Conservation (phyloP, 2,797 vertebrate genomes). For the Amblyopsis hoosieri region DNA sequence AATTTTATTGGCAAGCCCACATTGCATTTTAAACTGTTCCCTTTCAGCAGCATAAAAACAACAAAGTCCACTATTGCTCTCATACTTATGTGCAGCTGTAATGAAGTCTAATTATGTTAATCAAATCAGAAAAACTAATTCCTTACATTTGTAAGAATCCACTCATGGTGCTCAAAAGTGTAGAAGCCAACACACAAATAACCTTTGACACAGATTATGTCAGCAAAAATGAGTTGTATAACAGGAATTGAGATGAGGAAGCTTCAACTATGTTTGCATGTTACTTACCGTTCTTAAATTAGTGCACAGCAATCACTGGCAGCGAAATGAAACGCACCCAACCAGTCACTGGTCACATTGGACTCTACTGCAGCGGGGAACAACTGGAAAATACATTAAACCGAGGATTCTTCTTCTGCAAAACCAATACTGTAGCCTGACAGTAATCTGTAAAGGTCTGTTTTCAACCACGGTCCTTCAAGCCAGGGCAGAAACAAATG, state of each 20-base stretch:
- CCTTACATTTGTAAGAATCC: too few species aligned
- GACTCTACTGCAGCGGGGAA: too few species aligned
- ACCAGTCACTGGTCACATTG: not conserved
- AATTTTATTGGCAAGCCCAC: too few species aligned
- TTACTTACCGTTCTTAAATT: not conserved
- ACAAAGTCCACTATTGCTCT: not conserved
- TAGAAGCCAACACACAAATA: too few species aligned
- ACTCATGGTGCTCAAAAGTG: too few species aligned
- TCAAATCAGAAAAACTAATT: too few species aligned
- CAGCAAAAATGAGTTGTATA: conserved; percentile 1
- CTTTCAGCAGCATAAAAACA: not conserved
- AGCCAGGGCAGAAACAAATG: not conserved
- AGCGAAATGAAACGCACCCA: not conserved
- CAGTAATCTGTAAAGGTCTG: not conserved
- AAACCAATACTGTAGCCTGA: not conserved
- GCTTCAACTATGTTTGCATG: not conserved
- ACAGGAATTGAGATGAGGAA: not conserved
- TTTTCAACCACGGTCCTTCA: conserved; percentile 1
- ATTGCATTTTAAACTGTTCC: too few species aligned
- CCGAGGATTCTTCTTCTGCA: not conserved
- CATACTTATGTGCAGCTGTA: not conserved
- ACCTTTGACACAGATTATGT: conserved; percentile 4
- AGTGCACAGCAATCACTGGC: not conserved
- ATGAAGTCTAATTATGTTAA: too few species aligned
- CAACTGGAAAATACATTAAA: not conserved